A percentile compares a stretch with the other conserved stretches of the same genome.
These are phyloP conservation scores for Columba guinea DNA, from an alignment of 2,797 vertebrate species.

Conservation along the genomic window DNA sequence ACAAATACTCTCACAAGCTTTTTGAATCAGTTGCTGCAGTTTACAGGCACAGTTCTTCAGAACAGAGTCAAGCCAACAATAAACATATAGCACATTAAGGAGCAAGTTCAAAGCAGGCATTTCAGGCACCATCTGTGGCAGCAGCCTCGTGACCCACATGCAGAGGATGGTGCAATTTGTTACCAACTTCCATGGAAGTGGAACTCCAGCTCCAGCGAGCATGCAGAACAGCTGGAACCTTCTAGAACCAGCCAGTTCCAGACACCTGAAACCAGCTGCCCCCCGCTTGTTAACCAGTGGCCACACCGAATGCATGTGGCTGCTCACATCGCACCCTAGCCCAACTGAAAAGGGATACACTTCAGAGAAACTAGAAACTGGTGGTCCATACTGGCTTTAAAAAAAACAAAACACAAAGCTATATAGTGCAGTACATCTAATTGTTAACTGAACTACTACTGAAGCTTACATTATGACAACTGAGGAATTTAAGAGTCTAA, in stretches of 20 bases:
- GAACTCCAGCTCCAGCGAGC: not conserved
- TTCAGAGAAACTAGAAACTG: not conserved
- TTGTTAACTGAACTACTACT: not conserved
- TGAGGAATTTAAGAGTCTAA: not conserved
- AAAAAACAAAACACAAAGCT: not conserved
- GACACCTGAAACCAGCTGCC: not conserved
- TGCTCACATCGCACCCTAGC: not conserved
- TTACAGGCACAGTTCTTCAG: not conserved
- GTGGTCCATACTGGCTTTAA: not conserved
- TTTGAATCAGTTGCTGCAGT: not conserved
- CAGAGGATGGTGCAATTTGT: not conserved
- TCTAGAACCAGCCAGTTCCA: not conserved
- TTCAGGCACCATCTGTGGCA: not conserved
- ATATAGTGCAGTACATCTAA: not conserved
- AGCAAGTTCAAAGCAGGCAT: not conserved
- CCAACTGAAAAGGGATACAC: not conserved
- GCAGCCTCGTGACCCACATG: not conserved
- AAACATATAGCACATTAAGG: not conserved
- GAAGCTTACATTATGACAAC: not conserved
- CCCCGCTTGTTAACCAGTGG: not conserved
- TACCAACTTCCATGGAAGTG: not conserved
- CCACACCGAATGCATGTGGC: not conserved
- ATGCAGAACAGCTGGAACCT: not conserved
- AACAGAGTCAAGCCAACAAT: not conserved
- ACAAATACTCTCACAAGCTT: not conserved